Evolutionary conservation across 1,140 invertebrate species (phyloP).

Genomic region (Araneus ventricosus): DNA sequence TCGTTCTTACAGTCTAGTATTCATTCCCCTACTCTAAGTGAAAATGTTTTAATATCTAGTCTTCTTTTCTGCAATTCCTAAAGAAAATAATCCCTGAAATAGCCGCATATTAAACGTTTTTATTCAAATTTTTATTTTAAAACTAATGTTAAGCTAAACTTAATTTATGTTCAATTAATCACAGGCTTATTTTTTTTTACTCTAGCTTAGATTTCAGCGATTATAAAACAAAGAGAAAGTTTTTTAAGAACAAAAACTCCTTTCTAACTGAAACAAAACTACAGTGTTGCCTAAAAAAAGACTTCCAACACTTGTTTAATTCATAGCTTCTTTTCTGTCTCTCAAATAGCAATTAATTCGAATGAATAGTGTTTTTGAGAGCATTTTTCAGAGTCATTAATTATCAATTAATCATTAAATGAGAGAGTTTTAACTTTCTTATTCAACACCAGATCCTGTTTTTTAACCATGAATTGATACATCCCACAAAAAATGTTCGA

Average conservation of each 20-base stretch:
- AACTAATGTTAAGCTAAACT: background rate
- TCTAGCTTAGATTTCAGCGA: background rate
- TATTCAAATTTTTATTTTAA: background rate
- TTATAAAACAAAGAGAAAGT: background rate
- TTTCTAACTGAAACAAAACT: background rate
- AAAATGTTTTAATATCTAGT: background rate
- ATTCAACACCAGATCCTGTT: background rate
- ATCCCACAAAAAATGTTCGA: too few relatives aligned
- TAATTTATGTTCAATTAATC: background rate
- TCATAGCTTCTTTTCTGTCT: background rate
- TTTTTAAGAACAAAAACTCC: background rate
- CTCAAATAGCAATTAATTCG: background rate
- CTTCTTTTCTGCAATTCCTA: background rate
- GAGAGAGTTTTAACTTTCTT: background rate
- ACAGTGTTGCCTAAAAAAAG: background rate
- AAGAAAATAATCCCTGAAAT: background rate
- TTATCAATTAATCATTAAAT: conserved; percentile 37
- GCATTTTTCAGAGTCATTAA: conserved; percentile 48
- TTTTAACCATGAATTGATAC: background rate
- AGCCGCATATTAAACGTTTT: background rate
- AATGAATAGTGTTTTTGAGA: conserved; percentile 25
- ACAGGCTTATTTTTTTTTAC: background rate
- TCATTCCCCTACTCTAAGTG: too few relatives aligned
- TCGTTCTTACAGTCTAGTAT: too few relatives aligned
- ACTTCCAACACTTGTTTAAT: conserved; percentile 13